Evolutionary conservation across 1,140 invertebrate genomes (phyloP).

Genomic region (Medauroidea extradentata): DNA sequence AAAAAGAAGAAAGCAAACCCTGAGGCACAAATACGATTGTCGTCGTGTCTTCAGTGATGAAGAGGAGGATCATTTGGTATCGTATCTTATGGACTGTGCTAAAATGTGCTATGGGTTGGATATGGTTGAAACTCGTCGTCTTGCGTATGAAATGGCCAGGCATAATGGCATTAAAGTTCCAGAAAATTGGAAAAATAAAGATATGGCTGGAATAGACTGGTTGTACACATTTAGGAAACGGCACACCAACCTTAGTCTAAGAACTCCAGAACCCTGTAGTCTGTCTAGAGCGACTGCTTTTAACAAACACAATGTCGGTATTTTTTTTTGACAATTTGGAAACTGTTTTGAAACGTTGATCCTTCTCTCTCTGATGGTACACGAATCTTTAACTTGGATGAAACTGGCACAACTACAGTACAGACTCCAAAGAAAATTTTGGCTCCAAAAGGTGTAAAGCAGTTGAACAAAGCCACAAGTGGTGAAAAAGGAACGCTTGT

Average conservation of each 20-base stretch:
- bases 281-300: neutral
- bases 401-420: neutral
- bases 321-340: conserved; percentile 8
- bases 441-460: too few relatives aligned
- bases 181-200: neutral
- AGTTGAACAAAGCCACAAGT: neutral
- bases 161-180: conserved; percentile 1
- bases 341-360: neutral
- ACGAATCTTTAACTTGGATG: too few relatives aligned
- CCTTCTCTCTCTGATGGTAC: neutral
- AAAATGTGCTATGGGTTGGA: conserved; percentile 6
- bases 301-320: conserved; percentile 1
- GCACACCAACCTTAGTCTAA: neutral
- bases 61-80: neutral
- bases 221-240: too few relatives aligned
- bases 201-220: conserved; percentile 5
- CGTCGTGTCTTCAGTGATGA: neutral
- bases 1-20: neutral
- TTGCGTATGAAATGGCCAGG: conserved; percentile 2
- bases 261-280: neutral
- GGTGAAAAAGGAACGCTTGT: neutral
- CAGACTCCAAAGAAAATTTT: neutral
- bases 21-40: neutral
- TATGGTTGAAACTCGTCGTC: neutral
- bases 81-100: neutral